phyloP scores from a whole-genome alignment of 2,113 vertebrate species.

The Pteropus alecto region DNA sequence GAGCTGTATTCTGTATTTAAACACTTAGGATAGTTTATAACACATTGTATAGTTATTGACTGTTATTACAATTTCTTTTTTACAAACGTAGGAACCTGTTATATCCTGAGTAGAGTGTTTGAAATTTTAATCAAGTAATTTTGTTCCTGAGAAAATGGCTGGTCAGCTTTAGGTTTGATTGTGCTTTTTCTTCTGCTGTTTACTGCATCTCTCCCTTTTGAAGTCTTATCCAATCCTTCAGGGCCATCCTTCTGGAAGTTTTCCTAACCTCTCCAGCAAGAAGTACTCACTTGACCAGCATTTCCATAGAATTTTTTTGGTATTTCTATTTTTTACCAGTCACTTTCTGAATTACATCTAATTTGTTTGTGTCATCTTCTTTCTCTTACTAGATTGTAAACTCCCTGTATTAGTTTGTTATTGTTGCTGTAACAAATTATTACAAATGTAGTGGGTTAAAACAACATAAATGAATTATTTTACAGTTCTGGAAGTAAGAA shows the following conservation, averaged over 20 bases:
- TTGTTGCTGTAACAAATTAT: background rate
- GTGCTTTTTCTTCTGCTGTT: background rate
- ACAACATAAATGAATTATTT: background rate
- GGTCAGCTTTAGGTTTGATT: background rate
- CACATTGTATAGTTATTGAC: background rate
- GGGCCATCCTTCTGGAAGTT: background rate
- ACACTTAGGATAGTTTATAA: background rate
- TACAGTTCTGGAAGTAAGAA: background rate
- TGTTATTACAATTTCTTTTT: background rate
- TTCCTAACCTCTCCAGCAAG: background rate
- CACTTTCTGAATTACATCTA: background rate
- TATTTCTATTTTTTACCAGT: background rate
- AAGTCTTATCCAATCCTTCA: background rate
- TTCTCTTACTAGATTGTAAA: background rate
- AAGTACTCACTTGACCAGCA: background rate
- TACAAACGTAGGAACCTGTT: background rate
- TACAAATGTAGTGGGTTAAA: background rate
- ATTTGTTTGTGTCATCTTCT: background rate
- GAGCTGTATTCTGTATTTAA: constrained; percentile 30
- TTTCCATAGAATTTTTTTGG: background rate
- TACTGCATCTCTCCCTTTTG: background rate
- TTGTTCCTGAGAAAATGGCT: background rate
- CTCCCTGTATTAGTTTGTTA: background rate
- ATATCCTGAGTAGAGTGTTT: background rate
- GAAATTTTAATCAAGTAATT: background rate